Base-by-base conservation (phyloP, 2,888 invertebrate genomes). In the Crossocerus cetratus region DNA sequence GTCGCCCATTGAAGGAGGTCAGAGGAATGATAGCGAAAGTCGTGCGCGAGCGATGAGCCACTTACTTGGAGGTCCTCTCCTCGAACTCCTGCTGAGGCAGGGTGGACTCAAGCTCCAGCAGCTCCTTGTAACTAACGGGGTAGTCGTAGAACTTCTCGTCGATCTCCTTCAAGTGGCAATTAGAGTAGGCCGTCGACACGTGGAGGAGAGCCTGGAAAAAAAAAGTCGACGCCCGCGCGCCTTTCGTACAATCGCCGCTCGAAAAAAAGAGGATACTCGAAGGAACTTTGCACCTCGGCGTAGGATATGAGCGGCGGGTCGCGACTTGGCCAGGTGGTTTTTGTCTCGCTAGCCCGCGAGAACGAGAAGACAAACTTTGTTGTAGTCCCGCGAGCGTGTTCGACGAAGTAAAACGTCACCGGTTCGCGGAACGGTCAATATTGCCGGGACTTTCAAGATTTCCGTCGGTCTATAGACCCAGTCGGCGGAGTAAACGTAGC, bases 101-200 rank as follows among this genome's bases (percentile, higher is more conserved):
- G 76, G 91, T 92, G 69, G 91, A 91, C 0, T 93, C 88, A 54
- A 91, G 83, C 32, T 86, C 83, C 0, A 81, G 82, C 0, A 94
- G 84, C 0, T 92, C 90, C 8, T 92, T 92, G 69, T 92, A 91
- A 60, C 91, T 90, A 0, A 92, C 90, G 0, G 92, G 90, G 76
- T 92, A 92, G 0, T 91, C 91, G 88, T 95, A 96, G 83, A 95
- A 93, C 67, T 18, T 32, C 18, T 59, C 96, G 32, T 94, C 93
- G 5, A 96, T 93, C 77, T 92, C 92, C 11, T 90, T 81, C 42
- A 91, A 85, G 80, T 93, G 93, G 69, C 90, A 91, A 73, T 91
- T 90, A 11, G 91, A 86, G 74, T 91, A 91, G 0, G 90, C 89
- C 2, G 91, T 91, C 14, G 91, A 91, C 8, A 91, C 89, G 74